Evolutionary conservation across 2,888 invertebrate species (phyloP), one percentile per base, ranked within the genome.

Genomic region (Crematogaster levior): DNA sequence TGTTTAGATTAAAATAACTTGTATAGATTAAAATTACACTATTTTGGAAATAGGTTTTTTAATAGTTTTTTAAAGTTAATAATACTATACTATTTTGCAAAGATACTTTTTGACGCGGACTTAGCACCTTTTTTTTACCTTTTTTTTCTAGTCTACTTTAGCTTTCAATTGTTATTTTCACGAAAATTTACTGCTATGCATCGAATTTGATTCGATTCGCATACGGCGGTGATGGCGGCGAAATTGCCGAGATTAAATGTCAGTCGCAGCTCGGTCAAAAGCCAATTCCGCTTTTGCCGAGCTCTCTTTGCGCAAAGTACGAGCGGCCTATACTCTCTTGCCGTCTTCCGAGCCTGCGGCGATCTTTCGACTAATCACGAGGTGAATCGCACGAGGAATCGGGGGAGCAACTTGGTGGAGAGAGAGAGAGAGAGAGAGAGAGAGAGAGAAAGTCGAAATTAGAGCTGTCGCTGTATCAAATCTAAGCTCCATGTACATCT

Each of bases 401-500:
- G 80, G 48, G 70, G 60, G 48, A 53, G 12, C 34, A 37, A 51
- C n/a, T 43, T 40, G 10, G 18, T 10, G 27, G 58, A 46, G 63
- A 82, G 75, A 46, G 83, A 61, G 75, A 60, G 53, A 68, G 80
- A 60, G 72, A 82, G 77, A 63, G 63, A 66, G 73, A 65, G 61
- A 66, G 81, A 58, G 53, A 21, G 63, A 60, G 66, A 18, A 43
- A 60, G 21, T 75, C 48, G 51, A 81, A 84, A 85, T 85, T 86
- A 88, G 72, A 73, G 75, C 40, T 72, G 77, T 83, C 51, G 53
- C 68, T 68, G 85, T 85, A 88, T 88, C 86, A 89, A 90, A 88
- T 90, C 88, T 84, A 84, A 85, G 84, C 85, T 83, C 81, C 18
- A 27, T 34, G 86, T 82, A 73, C 84, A 85, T 87, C 85, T 86